phyloP scores from a whole-genome alignment of 2,113 vertebrate genomes.

The Nibea coibor region DNA sequence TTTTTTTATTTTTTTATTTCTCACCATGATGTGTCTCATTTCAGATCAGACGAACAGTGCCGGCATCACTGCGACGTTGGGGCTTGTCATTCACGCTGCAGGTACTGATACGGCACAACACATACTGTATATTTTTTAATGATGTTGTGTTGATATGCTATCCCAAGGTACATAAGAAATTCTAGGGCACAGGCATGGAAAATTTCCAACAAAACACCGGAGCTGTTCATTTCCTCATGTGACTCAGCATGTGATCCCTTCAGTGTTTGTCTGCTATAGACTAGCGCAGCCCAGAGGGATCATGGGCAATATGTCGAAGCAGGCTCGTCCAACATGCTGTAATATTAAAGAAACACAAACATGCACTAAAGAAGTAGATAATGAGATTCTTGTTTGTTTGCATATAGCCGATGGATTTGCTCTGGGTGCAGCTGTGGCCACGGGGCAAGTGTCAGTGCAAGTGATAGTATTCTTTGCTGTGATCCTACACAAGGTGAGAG shows the following conservation, averaged over 20 bases:
- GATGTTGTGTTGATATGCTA: background rate
- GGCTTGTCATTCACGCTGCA: conserved; percentile 87
- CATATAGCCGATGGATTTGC: conserved; percentile 85
- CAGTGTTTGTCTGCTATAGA: background rate
- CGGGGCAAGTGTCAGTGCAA: conserved; percentile 83
- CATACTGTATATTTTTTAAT: background rate
- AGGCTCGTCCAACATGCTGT: background rate
- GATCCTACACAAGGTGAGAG: conserved; percentile 86
- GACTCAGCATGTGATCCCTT: conserved; percentile 57
- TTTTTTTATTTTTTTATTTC: background rate
- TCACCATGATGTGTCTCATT: conserved; percentile 40
- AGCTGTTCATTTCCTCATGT: conserved; percentile 37
- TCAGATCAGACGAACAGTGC: conserved; percentile 70
- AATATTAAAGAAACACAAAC: background rate
- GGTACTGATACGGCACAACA: conserved; percentile 66
- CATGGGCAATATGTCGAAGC: background rate
- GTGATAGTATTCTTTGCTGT: conserved; percentile 86
- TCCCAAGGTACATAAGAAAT: background rate
- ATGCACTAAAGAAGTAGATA: background rate
- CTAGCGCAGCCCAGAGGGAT: background rate
- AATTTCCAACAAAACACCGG: conserved; percentile 8
- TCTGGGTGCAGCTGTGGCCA: conserved; percentile 85
- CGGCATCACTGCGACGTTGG: conserved; percentile 84
- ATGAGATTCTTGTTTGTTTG: conserved; percentile 21
- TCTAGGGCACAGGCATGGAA: background rate